Conservation (phyloP, 2,797 vertebrate genomes). For the Enteromius argenteus region DNA sequence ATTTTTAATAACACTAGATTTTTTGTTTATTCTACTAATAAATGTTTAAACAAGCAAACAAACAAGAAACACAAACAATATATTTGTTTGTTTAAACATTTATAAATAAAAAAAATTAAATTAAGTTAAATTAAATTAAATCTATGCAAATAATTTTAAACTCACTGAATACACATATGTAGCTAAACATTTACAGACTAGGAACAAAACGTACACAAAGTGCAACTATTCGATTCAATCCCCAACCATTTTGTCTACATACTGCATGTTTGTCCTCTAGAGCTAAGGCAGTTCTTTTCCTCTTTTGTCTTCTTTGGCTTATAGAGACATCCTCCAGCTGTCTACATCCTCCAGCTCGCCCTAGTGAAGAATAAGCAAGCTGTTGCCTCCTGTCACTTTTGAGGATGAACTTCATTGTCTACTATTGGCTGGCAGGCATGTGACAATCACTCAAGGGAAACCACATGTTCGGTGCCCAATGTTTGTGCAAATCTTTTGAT, state of each 20-base stretch:
- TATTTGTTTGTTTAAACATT: not conserved
- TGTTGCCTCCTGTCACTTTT: slow-evolving; percentile 61
- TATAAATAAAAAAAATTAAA: not conserved
- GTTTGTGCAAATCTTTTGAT: slow-evolving; percentile 36
- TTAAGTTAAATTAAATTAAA: not conserved
- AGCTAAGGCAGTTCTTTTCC: not conserved
- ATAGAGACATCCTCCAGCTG: slow-evolving; percentile 53
- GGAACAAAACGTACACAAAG: not conserved
- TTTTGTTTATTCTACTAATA: not conserved
- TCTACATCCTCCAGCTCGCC: slow-evolving; percentile 43
- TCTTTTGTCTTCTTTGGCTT: slow-evolving; percentile 58
- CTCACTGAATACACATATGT: not conserved
- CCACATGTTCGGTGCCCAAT: slow-evolving; percentile 43
- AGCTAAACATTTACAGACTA: not conserved
- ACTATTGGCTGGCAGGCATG: slow-evolving; percentile 59
- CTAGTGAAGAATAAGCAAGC: slow-evolving; percentile 57
- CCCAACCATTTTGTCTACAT: not conserved
- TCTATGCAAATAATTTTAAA: not conserved
- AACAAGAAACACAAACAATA: not conserved
- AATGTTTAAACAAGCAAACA: not conserved
- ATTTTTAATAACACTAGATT: not conserved
- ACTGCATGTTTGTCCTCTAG: slow-evolving; percentile 18
- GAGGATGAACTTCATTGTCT: slow-evolving; percentile 58
- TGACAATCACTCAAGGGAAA: slow-evolving; percentile 58
- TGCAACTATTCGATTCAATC: not conserved